Evolutionary conservation across 2,888 invertebrate genomes (phyloP), one percentile per base, ranked within the genome.

Genomic region (Antitype chi): DNA sequence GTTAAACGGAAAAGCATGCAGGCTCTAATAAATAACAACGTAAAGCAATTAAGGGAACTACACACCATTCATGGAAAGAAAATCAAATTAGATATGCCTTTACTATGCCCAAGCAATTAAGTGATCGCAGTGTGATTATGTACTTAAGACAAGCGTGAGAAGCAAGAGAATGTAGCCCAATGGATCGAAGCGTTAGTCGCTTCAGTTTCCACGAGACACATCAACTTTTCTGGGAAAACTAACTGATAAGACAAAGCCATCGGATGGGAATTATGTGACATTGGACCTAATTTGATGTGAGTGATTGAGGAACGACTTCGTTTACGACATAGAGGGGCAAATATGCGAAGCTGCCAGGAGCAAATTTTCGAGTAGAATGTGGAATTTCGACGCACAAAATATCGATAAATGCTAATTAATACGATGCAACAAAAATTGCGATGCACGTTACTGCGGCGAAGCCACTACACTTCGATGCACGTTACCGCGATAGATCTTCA

Each of bases 121-220:
- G 66, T 82, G 63, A 85, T 84, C 75, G 74, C 69, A 49, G 64
- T 67, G 76, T 87, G 74, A 84, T 77, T 84, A 89, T 85, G 79
- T 82, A 77, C 75, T 76, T 74, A 74, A 74, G 78, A 81, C 80
- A 83, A 75, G 70, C 88, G 86, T 90, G 90, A 80, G 90, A 90
- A 89, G 59, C 43, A 17, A 52, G 57, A 74, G 80, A 85, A 87
- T 89, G 72, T 84, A 87, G 76, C 71, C 76, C 82, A 87, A 79
- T 79, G 78, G 82, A 76, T 66, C 55, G 52, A 84, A 78, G 77
- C 71, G 74, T 80, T 70, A 74, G 49, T 57, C 80, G 89, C 87
- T 89, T 89, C 89, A 91, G 89, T 91, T 92, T 91, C 91, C 92
- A 92, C 92, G 91, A 90, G 87, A 89, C 86, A 90, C 86, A 88